Conservation (phyloP, 1,140 invertebrate genomes). For the Mesaphorura yosii region DNA sequence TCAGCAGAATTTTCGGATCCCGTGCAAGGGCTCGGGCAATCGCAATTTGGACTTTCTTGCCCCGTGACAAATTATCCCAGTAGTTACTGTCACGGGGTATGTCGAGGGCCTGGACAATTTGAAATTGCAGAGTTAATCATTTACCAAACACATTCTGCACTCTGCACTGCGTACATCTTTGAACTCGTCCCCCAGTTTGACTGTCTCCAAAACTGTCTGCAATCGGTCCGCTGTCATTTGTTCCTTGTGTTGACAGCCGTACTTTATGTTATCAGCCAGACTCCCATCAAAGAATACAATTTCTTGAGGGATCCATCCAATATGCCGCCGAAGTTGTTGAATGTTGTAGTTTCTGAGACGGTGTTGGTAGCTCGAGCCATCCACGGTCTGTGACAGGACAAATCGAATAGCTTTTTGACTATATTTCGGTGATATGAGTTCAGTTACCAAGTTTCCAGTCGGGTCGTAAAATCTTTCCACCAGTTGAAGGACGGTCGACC, state of each 20-base stretch:
- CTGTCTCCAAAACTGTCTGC: no score
- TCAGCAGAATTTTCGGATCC: constrained; percentile 41
- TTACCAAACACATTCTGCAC: constrained; percentile 62
- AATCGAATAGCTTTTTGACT: constrained; percentile 25
- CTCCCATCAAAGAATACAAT: constrained; percentile 43
- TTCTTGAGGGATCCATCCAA: constrained; percentile 46
- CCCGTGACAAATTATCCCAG: constrained; percentile 56
- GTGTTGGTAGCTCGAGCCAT: constrained; percentile 25
- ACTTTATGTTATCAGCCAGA: constrained; percentile 43
- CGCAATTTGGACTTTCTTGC: constrained; percentile 72
- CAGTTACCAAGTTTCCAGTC: no score
- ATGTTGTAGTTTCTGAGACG: constrained; percentile 23
- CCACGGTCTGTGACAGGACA: constrained; percentile 7
- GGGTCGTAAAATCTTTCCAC: constrained; percentile 74
- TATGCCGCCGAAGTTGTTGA: constrained; percentile 29
- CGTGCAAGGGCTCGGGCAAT: constrained; percentile 56
- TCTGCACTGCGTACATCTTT: constrained; percentile 44
- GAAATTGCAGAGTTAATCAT: constrained; percentile 52
- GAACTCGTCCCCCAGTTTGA: constrained; percentile 29
- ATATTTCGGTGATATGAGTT: no score
- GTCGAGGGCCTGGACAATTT: constrained; percentile 32
- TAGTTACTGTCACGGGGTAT: constrained; percentile 8
- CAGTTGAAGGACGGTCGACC: constrained; percentile 75
- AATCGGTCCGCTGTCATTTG: no score
- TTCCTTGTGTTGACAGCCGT: constrained; percentile 26